These are phyloP conservation scores for Athetis lepigone DNA, from an alignment of 2,888 invertebrate species.

Conservation along the genomic window DNA sequence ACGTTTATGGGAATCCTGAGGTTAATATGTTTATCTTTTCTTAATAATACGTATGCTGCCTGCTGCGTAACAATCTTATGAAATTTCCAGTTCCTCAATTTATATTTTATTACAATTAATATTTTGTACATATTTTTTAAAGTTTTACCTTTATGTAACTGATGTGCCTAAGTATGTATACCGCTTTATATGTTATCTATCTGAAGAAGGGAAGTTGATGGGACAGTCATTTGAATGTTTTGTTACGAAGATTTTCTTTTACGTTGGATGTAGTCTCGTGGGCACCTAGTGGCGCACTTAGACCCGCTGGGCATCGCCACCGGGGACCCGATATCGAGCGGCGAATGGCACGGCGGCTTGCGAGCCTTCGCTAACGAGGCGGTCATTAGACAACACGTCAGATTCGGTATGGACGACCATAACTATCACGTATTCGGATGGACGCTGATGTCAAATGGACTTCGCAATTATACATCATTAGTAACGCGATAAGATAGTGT, in stretches of 20 bases:
- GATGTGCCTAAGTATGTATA: conserved; percentile 30
- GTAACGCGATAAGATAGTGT: conserved; percentile 51
- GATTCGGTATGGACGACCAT: conserved; percentile 87
- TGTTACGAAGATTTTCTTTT: conserved; percentile 66
- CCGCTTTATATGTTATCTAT: conserved; percentile 57
- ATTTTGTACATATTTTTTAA: conserved; percentile 35
- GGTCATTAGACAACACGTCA: conserved; percentile 89
- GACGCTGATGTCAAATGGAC: conserved; percentile 75
- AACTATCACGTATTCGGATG: conserved; percentile 73
- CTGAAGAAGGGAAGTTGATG: conserved; percentile 45
- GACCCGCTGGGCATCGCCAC: conserved; percentile 97
- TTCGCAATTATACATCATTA: conserved; percentile 54
- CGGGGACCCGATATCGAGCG: conserved; percentile 91
- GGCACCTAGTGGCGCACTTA: conserved; percentile 97
- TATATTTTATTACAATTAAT: conserved; percentile 23
- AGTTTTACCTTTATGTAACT: conserved; percentile 39
- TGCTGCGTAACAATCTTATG: conserved; percentile 45
- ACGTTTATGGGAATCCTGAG: conserved; percentile 58
- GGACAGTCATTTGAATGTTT: conserved; percentile 44
- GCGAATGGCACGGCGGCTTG: conserved; percentile 88
- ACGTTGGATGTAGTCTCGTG: conserved; percentile 93
- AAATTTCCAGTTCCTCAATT: conserved; percentile 29
- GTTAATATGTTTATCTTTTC: conserved; percentile 38
- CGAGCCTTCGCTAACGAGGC: conserved; percentile 89
- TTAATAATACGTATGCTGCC: conserved; percentile 34